Base-by-base conservation (phyloP, 2,888 invertebrate species). In the Hirudinaria manillensis region DNA sequence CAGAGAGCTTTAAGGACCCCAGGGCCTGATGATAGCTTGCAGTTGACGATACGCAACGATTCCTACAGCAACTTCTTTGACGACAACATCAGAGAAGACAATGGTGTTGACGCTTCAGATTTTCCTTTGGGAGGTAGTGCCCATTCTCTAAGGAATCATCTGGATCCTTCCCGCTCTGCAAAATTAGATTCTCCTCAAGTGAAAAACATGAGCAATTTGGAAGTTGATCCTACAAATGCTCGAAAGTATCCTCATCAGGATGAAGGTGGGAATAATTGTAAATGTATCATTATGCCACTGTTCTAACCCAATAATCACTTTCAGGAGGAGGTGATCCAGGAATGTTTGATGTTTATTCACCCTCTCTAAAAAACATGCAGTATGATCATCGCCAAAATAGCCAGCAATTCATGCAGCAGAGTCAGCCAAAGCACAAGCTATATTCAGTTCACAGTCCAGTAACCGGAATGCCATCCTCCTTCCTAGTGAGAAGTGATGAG, bases 51-150 rank as follows among this genome's bases (percentile, higher is more conserved):
- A n/a, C 74, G 74, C 27, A 68, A 68, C 68, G 29, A 55, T 51
- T 53, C 55, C 24, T 74, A 29, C 74, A n/a, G n/a, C 74, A 29
- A 55, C 70, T 45, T 68, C 34, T 34, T 53, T 53, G 38, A 67
- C 27, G 21, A 53, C 34, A n/a, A 68, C 74, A 7, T 34, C 74
- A 36, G 38, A 29, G 32, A 51, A 21, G 34, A 53, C n/a, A 24
- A 55, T 29, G 53, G 29, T 7, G 78, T 77, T 66, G 78, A 79
- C 55, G 75, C 70, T n/a, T 71, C 38, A 4, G 79, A 79, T 27
- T 55, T 79, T 32, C 77, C 79, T 6, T 76, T 79, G 34, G 79
- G 79, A 0, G 79, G 78, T 38, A 79, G 78, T 71, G 79, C 79
- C 10, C 79, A 79, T 75, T 79, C 79, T 53, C 76, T 79, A 38